Percentiles rank a stretch among this genome's conserved stretches.
Evolutionary conservation across 2,888 invertebrate genomes (phyloP).

Genomic region (Thereva unica): DNA sequence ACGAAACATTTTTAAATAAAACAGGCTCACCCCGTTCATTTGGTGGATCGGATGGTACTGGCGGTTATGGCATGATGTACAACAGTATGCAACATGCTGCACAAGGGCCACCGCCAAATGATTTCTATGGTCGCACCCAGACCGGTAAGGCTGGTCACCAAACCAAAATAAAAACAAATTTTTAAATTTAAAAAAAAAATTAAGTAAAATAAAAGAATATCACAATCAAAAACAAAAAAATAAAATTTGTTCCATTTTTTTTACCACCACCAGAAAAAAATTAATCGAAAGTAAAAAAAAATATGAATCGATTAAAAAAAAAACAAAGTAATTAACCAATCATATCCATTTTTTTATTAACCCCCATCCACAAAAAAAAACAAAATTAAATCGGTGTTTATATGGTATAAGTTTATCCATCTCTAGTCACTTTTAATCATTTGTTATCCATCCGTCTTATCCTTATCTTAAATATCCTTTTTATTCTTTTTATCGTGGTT

Average conservation of each 20-base stretch:
- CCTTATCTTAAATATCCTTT: no score
- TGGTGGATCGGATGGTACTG: slow-evolving; percentile 53
- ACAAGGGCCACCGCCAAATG: slow-evolving; percentile 53
- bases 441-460: no score
- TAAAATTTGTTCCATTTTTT: slow-evolving; percentile 29
- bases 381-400: no score
- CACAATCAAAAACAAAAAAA: slow-evolving; percentile 1
- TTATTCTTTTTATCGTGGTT: no score
- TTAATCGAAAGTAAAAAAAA: background rate
- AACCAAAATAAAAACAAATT: background rate
- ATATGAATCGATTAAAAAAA: no score
- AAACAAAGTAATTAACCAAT: no score
- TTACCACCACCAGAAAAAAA: slow-evolving; percentile 13
- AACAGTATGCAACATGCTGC: slow-evolving; percentile 51
- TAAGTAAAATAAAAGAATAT: no score
- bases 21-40: slow-evolving; percentile 59
- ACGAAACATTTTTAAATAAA: slow-evolving; percentile 50
- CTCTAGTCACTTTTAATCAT: no score
- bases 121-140: slow-evolving; percentile 57
- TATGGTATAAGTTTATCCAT: no score
- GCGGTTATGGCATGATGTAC: slow-evolving; percentile 53
- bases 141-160: slow-evolving; percentile 55
- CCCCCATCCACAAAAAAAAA: no score
- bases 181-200: no score
- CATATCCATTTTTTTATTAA: no score